Base-by-base conservation (phyloP, 2,797 vertebrate genomes). In the Phrynocephalus guinanensis region DNA sequence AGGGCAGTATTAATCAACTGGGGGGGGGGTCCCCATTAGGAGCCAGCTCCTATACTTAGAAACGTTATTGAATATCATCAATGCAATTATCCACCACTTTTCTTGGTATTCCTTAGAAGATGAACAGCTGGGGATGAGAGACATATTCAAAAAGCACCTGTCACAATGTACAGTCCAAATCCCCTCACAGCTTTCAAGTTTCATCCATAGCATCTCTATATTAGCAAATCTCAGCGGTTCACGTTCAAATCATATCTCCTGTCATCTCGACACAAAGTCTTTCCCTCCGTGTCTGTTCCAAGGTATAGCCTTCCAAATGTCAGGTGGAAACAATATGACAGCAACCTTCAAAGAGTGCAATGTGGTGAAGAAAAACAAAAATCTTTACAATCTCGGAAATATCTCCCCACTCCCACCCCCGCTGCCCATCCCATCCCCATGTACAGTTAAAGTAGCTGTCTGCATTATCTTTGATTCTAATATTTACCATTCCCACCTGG, bases 181-280 rank as follows among this genome's bases (percentile, higher is more conserved):
- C 95, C 96, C 91, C 91, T 95, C 92, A 91, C 91, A 94, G 93
- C 91, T 91, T 91, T 93, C 95, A 94, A 89, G 88, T 90, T 90
- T 90, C 80, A 93, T 95, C 87, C 92, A 44, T 91, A 92, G 85
- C 30, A 0, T 86, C 83, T 90, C 90, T 94, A 91, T 91, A 82
- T 80, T 90, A 84, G 94, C 84, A 79, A 71, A 92, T 90, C 88
- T 84, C 90, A 86, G 86, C 93, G 93, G 82, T 88, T 96, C 91
- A 88, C 92, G 93, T 94, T 94, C 83, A 87, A 90, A 92, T 94
- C 80, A 22, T 91, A 87, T 93, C 93, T 95, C 92, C 91, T 93
- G 91, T 94, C 94, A 92, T 86, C 86, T 88, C 82, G 63, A 30
- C 52, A 68, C 81, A 87, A 85, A 76, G 86, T 91, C 63, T 92